A percentile compares a stretch with the other conserved stretches of the same genome.
phyloP scores from a whole-genome alignment of 2,797 vertebrate genomes.

The Myotis planiceps region DNA sequence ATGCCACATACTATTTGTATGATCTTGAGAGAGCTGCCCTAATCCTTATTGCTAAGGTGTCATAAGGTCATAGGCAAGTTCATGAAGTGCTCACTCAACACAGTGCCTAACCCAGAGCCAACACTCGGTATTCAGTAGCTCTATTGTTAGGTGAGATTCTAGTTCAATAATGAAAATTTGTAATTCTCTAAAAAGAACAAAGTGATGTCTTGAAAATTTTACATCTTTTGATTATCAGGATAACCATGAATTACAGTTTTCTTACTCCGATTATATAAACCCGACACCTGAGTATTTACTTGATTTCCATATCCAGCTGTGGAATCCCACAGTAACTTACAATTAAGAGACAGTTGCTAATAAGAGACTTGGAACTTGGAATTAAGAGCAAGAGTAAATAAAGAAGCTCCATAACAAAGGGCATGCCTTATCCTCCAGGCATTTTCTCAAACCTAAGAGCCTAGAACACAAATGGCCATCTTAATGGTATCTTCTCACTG shows the following conservation, averaged over 20 bases:
- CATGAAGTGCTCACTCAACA: background rate
- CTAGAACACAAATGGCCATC: background rate
- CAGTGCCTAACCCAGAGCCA: background rate
- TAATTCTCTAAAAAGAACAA: slow-evolving; percentile 68
- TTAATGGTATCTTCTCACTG: accelerated
- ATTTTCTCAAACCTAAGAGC: background rate
- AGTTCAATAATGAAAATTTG: slow-evolving; percentile 42
- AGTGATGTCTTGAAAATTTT: slow-evolving; percentile 59
- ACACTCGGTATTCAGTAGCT: background rate
- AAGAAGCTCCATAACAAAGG: background rate
- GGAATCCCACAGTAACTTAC: slow-evolving; percentile 70
- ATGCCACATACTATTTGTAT: background rate
- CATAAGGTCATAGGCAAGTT: background rate
- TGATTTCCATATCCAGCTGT: slow-evolving; percentile 79
- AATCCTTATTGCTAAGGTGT: background rate
- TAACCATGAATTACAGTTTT: slow-evolving; percentile 81
- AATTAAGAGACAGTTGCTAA: slow-evolving; percentile 78
- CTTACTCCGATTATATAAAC: slow-evolving; percentile 75
- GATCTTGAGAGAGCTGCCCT: background rate
- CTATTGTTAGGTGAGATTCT: background rate
- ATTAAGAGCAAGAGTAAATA: slow-evolving; percentile 58
- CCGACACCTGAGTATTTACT: slow-evolving; percentile 79
- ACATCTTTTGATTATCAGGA: slow-evolving; percentile 66
- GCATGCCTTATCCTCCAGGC: background rate
- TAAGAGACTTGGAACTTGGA: slow-evolving; percentile 69